phyloP scores from a whole-genome alignment of 2,113 vertebrate genomes.

The Asarcornis scutulata region DNA sequence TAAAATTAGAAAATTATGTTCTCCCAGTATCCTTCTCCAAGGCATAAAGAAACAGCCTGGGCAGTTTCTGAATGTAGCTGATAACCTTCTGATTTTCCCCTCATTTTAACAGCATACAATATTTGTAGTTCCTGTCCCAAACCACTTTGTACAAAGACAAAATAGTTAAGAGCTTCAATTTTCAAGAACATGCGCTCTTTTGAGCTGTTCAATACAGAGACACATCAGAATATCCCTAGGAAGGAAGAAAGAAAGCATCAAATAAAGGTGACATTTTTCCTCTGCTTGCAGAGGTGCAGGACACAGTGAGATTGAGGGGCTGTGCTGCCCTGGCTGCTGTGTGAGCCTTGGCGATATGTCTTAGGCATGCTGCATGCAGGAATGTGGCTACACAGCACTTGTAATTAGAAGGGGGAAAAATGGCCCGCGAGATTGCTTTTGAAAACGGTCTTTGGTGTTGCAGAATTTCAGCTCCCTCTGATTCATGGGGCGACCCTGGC shows the following conservation, averaged over 20 bases:
- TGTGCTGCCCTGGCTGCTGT: neutral
- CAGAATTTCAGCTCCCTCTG: constrained; percentile 16
- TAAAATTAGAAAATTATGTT: neutral
- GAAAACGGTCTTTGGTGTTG: neutral
- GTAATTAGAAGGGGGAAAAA: neutral
- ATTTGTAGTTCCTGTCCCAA: constrained; percentile 4
- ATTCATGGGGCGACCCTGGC: neutral
- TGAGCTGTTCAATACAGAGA: neutral
- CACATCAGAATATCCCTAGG: neutral
- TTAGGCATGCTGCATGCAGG: neutral
- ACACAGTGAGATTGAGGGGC: neutral
- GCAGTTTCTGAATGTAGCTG: neutral
- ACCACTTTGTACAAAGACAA: neutral
- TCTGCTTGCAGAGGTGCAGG: neutral
- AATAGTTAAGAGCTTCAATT: neutral
- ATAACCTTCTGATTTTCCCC: neutral
- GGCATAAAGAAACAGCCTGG: neutral
- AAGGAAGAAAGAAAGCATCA: neutral
- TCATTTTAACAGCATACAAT: constrained; percentile 3
- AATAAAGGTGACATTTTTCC: neutral
- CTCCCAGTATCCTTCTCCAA: neutral
- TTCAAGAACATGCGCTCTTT: neutral
- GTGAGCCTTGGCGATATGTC: rapidly evolving
- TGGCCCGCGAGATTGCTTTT: neutral
- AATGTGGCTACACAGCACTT: neutral